phyloP scores from a whole-genome alignment of 1,140 invertebrate genomes.

The Cyclina sinensis region DNA sequence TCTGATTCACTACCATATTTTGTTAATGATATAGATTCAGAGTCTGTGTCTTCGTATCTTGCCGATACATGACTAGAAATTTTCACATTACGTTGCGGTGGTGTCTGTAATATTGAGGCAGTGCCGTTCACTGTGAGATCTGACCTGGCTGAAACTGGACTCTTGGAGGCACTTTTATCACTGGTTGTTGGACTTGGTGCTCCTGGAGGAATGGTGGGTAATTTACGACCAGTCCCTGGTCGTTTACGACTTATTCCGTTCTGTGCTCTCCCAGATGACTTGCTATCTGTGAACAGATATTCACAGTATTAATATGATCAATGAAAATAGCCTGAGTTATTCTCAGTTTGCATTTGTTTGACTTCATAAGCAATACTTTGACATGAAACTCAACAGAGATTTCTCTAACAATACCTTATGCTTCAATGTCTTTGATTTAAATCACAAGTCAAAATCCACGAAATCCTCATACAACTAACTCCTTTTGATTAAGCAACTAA shows the following conservation, averaged over 20 bases:
- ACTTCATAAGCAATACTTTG: too few species aligned
- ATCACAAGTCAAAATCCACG: too few species aligned
- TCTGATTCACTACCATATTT: conserved; percentile 69
- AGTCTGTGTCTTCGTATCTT: conserved; percentile 72
- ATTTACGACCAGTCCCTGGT: conserved; percentile 84
- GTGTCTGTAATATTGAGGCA: conserved; percentile 51
- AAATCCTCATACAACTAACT: too few species aligned
- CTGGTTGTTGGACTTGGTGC: conserved; percentile 78
- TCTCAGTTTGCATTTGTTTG: too few species aligned
- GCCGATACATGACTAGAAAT: conserved; percentile 74
- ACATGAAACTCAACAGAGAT: too few species aligned
- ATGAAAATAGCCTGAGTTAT: too few species aligned
- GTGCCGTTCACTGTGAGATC: conserved; percentile 51
- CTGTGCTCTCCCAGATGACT: conserved; percentile 69
- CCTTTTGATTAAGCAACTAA: too few species aligned
- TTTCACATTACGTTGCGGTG: conserved; percentile 71
- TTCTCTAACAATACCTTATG: too few species aligned
- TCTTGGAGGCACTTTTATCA: conserved; percentile 75
- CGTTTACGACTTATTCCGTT: conserved; percentile 79
- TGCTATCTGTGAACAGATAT: conserved; percentile 57
- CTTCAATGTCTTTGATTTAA: too few species aligned
- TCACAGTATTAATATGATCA: too few species aligned
- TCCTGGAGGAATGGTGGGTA: conserved; percentile 82
- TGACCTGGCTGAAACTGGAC: conserved; percentile 45
- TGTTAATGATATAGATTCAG: conserved; percentile 72